Evolutionary conservation across 2,888 invertebrate genomes (phyloP), one percentile per base, ranked within the genome.

Genomic region (Caradrina kadenii): DNA sequence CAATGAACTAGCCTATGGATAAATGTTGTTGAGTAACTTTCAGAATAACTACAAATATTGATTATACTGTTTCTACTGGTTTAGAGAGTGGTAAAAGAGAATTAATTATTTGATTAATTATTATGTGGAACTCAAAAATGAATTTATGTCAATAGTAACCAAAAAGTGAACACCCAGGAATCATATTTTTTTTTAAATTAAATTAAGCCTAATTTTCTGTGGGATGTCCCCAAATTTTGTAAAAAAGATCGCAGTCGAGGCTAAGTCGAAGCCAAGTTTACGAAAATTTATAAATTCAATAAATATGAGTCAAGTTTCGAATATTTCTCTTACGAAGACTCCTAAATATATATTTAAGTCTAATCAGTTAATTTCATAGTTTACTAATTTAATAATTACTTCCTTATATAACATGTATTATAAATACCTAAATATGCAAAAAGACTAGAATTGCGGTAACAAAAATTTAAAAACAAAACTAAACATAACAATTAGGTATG

Each of bases 361-460:
- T 81, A 83, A 73, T 81, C 81, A 83, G 82, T 83, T 77, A 55
- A 79, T 68, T 74, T 75, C 66, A 70, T 75, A 78, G 63, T 59
- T 69, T 26, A 45, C 52, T 83, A 83, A 59, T 63, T 53, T 60
- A 42, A 73, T 61, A 55, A 52, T 64, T 65, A 58, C 10, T 56
- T 65, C 64, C 68, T 69, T 81, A 71, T 58, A 52, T 71, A 22
- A 69, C 52, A 52, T 19, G 35, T 71, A 61, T 63, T 67, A 63
- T 17, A 15, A 48, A 52, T 50, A 26, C 13, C 13, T 49, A 60
- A 42, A 5, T 58, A 42, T 45, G 21, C 17, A 4, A 55, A 48
- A 55, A 63, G 42, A 78, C 78, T 78, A 72, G 56, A 72, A n/a
- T 62, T 35, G 60, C 48, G 31, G 22, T 65, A 62, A 69, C 35